These are phyloP conservation scores for Furcifer pardalis DNA, from an alignment of 2,797 vertebrate genomes.

Conservation along the genomic window DNA sequence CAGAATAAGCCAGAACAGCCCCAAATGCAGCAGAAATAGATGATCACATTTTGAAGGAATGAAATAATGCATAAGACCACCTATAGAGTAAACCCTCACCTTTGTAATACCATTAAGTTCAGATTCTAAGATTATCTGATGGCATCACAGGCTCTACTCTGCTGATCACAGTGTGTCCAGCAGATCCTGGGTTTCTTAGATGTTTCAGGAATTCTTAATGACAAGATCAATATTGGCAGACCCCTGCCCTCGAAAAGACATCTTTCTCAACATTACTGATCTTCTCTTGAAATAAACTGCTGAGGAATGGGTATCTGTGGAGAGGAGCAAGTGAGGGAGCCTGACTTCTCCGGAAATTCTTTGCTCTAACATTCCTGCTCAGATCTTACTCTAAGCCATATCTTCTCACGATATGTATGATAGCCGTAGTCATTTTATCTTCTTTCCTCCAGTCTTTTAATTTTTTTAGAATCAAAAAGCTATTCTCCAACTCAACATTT, in stretches of 20 bases:
- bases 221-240: neutral
- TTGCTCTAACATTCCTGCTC: too few species aligned
- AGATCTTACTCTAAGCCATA: too few species aligned
- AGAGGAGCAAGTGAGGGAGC: neutral
- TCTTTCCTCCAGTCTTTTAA: too few species aligned
- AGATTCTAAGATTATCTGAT: neutral
- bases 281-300: neutral
- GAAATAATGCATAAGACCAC: neutral
- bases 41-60: neutral
- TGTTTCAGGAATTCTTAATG: neutral
- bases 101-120: neutral
- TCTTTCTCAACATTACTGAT: neutral
- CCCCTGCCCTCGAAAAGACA: too few species aligned
- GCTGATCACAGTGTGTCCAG: neutral
- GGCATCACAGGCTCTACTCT: neutral
- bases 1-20: neutral
- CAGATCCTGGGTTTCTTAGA: neutral
- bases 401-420: too few species aligned
- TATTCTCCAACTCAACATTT: too few species aligned
- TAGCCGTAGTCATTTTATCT: too few species aligned
- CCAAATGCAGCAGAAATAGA: neutral
- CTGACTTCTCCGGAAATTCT: too few species aligned
- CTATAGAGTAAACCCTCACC: neutral
- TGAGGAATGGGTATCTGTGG: too few species aligned
- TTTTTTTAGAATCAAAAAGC: too few species aligned